Percentiles rank a stretch among this genome's conserved stretches.
Conservation (phyloP, 1,140 invertebrate species). For the Xylocopa sonorina region DNA sequence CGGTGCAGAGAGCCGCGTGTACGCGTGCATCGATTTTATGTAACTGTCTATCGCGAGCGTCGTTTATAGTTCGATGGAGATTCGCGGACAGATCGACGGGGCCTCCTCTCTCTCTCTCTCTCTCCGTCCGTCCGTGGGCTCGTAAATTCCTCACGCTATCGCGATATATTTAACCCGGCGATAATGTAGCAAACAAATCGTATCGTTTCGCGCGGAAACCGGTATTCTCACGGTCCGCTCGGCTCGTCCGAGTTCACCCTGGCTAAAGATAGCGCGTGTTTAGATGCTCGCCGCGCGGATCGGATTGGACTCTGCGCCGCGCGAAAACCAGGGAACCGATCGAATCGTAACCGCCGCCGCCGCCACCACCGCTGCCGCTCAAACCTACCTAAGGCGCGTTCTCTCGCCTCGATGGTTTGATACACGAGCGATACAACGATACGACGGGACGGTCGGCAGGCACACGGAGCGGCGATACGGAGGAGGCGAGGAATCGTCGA, state of each 20-base stretch:
- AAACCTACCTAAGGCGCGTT: too few species aligned
- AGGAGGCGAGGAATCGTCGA: slow-evolving; percentile 24
- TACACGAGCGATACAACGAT: too few species aligned
- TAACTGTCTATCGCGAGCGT: too few species aligned
- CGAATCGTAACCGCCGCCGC: background rate
- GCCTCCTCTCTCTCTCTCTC: too few species aligned
- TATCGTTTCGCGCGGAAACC: slow-evolving; percentile 41
- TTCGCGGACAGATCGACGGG: too few species aligned
- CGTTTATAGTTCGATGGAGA: too few species aligned
- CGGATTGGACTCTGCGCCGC: background rate
- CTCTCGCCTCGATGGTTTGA: background rate
- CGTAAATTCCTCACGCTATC: slow-evolving; percentile 48
- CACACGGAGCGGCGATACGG: background rate
- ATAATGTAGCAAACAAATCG: slow-evolving; percentile 50
- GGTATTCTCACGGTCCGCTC: slow-evolving; percentile 42
- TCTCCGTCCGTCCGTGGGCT: slow-evolving; percentile 31
- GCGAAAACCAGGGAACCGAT: background rate
- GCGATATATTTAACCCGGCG: slow-evolving; percentile 49
- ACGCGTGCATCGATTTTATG: too few species aligned
- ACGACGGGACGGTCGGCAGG: too few species aligned
- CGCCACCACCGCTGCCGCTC: too few species aligned
- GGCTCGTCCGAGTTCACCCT: slow-evolving; percentile 10
- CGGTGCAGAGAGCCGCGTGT: too few species aligned
- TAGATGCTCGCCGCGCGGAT: background rate
- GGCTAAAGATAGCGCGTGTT: slow-evolving; percentile 39